Evolutionary conservation across 2,797 vertebrate species (phyloP).

Genomic region (Acanthurus lineatus): DNA sequence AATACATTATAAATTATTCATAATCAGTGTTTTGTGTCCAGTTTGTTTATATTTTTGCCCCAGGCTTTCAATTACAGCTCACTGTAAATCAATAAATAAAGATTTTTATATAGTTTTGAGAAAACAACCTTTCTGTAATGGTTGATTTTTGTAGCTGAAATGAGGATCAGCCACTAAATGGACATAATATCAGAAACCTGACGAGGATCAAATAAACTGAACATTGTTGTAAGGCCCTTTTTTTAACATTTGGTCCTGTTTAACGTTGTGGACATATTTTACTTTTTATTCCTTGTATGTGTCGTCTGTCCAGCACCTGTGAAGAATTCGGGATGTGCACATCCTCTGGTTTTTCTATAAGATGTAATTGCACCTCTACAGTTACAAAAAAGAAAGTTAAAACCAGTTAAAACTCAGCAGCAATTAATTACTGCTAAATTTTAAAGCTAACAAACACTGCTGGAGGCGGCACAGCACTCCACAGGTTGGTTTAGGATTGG

Average conservation of each 20-base stretch:
- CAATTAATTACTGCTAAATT: slow-evolving; percentile 8
- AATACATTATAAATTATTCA: not conserved
- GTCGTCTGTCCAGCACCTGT: slow-evolving; percentile 20
- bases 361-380: slow-evolving; percentile 22
- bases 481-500: slow-evolving; percentile 5
- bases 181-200: not conserved
- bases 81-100: not conserved
- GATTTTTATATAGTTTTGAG: not conserved
- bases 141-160: too few species aligned
- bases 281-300: slow-evolving; percentile 2
- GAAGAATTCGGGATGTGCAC: slow-evolving; percentile 4
- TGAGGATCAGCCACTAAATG: not conserved
- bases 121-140: too few species aligned
- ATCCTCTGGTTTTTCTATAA: not conserved
- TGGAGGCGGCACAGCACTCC: slow-evolving; percentile 6
- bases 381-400: slow-evolving; percentile 19
- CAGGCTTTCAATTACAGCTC: not conserved
- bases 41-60: not conserved
- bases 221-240: not conserved
- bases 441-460: slow-evolving; percentile 15
- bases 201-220: not conserved
- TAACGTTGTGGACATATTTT: slow-evolving; percentile 20
- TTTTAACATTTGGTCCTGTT: not conserved
- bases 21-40: not conserved
- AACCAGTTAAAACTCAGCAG: slow-evolving; percentile 36